Evolutionary conservation across 2,888 invertebrate genomes (phyloP), one percentile per base, ranked within the genome.

Genomic region (Maniola hyperantus): DNA sequence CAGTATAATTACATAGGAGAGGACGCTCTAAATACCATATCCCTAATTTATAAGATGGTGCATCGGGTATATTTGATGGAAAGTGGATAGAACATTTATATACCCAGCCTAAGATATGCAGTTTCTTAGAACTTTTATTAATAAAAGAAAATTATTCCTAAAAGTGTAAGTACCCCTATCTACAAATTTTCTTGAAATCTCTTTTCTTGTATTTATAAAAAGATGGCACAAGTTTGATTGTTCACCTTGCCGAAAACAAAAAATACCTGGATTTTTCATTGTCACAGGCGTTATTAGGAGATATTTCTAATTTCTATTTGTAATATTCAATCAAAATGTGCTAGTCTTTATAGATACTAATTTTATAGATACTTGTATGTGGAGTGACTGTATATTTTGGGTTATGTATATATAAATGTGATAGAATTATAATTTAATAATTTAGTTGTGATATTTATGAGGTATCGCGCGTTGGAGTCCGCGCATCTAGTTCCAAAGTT

Each of bases 381-480:
- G 50, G 11, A 51, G 13, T 20, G 13, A 26, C 50, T 51, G 48
- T 51, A 76, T 46, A 59, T 59, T 57, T 42, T 57, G 57, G 57
- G 42, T 18, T 57, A 13, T 20, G 57, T 57, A 57, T 57, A 57
- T 20, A 42, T 57, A 42, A 20, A 57, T 57, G 39, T 42, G 10
- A 57, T 57, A 57, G 57, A 42, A n/a, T 46, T 78, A 83, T 87
- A 83, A 83, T 83, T 87, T 79, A 66, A 57, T 66, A 53, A 81
- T 87, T 88, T 90, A 89, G 89, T 91, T 89, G 90, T 91, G 89
- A 89, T 89, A 89, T 84, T 75, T 77, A 80, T 79, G 78, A 81
- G 74, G 80, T 77, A 79, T 71, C 64, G 77, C 79, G 83, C 74
- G 78, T 71, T 76, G 70, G 77, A 71, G 79, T 76, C 72, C 74